Evolutionary conservation across 1,140 invertebrate genomes (phyloP).

Genomic region (Hyposmocoma kahamanoa): DNA sequence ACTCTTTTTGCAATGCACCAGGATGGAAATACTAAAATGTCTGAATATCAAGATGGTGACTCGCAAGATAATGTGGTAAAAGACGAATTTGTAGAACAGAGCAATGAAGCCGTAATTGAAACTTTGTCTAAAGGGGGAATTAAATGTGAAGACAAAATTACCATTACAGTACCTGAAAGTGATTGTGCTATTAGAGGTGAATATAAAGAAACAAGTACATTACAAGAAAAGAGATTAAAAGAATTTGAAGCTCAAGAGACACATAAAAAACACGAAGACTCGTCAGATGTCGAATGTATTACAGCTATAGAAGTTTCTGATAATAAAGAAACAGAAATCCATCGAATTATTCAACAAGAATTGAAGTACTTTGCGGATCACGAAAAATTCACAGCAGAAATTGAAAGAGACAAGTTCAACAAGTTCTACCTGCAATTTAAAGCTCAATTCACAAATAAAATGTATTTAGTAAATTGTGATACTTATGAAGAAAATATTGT

Average conservation of each 20-base stretch:
- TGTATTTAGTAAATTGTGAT: slow-evolving; percentile 57
- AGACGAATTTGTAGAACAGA: neutral
- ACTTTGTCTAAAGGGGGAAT: neutral
- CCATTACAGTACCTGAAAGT: neutral
- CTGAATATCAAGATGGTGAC: too few relatives aligned
- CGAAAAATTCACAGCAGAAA: slow-evolving; percentile 47
- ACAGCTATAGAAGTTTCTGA: too few relatives aligned
- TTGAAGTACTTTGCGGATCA: slow-evolving; percentile 46
- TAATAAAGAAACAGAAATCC: too few relatives aligned
- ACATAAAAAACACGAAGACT: too few relatives aligned
- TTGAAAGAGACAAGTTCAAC: slow-evolving; percentile 39
- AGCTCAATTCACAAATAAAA: slow-evolving; percentile 25
- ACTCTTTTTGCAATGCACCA: neutral
- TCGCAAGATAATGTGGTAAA: too few relatives aligned
- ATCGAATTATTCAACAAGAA: too few relatives aligned
- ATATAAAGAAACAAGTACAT: too few relatives aligned
- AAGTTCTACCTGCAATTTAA: slow-evolving; percentile 36
- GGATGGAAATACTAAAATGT: neutral
- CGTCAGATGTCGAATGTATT: too few relatives aligned
- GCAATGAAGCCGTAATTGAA: neutral
- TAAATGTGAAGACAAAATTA: neutral
- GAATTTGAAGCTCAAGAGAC: too few relatives aligned
- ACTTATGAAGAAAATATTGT: slow-evolving; percentile 54
- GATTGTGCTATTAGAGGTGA: too few relatives aligned
- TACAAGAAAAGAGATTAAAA: too few relatives aligned